A percentile compares a stretch with the other conserved stretches of the same genome.
These are phyloP conservation scores for Sigmodon hispidus DNA, from an alignment of 2,113 vertebrate species.

Conservation along the genomic window DNA sequence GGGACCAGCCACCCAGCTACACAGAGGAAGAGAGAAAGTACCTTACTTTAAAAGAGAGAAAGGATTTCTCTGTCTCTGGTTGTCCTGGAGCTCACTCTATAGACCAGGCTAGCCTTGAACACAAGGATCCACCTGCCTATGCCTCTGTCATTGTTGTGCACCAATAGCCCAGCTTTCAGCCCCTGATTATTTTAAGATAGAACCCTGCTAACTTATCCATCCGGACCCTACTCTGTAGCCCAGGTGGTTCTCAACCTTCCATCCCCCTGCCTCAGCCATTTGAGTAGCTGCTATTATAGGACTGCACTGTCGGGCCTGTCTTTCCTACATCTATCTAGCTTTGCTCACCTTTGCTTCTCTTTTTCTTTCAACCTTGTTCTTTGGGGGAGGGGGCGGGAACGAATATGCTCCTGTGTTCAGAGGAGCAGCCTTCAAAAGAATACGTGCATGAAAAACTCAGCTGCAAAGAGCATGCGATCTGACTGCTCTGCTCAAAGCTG, in stretches of 20 bases:
- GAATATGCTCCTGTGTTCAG: background rate
- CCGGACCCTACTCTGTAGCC: background rate
- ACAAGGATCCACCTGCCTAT: background rate
- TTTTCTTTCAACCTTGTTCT: constrained; percentile 16
- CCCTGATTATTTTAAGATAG: background rate
- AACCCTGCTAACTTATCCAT: background rate
- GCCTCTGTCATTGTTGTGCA: background rate
- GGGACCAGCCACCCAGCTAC: no score
- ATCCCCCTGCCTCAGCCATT: background rate
- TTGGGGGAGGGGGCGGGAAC: background rate
- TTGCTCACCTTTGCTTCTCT: background rate
- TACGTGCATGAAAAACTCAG: background rate
- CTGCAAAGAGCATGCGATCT: background rate
- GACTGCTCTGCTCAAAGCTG: background rate
- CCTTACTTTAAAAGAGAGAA: no score
- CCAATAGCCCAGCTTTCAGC: background rate
- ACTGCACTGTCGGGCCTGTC: background rate
- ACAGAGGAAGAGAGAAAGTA: no score
- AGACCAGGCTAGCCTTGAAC: background rate
- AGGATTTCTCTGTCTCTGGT: background rate
- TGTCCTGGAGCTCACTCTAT: background rate
- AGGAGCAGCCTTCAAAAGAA: constrained; percentile 28
- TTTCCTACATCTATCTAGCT: background rate
- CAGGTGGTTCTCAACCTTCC: background rate
- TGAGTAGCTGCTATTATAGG: background rate